Evolutionary conservation across 2,888 invertebrate genomes (phyloP), one percentile per base, ranked within the genome.

Genomic region (Oscheius onirici): DNA sequence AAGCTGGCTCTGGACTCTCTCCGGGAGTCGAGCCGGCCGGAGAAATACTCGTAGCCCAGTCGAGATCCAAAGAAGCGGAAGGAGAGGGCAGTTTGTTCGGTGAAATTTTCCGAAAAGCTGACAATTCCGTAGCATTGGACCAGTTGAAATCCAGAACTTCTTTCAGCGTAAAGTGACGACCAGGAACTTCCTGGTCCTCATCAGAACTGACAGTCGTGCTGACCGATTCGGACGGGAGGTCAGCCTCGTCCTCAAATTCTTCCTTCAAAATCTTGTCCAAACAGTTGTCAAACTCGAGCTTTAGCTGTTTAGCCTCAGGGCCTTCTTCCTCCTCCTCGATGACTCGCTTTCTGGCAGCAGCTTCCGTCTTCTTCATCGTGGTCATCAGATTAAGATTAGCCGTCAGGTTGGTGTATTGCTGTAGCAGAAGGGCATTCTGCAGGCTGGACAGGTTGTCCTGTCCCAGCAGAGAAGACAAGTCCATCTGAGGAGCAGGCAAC

Each of bases 191-290:
- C 41, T n/a, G 17, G 68, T 63, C 63, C 24, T 63, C 63, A 17
- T 34, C 63, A 15, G 28, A 15, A 22, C 41, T 60, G 66, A 51
- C 52, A 8, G 40, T 24, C 6, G 52, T 24, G 24, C 24, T 24
- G 24, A 52, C 52, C 13, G 52, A 24, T 22, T 52, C 52, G 15
- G 15, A 17, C 13, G 20, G 46, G 11, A 46, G 3, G 11, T 67
- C 67, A 5, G 26, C 41, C 13, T 43, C n/a, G 17, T 65, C 46
- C 57, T 69, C 57, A 8, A 70, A 26, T 28, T 70, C 70, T n/a
- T 70, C 70, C 26, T 61, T 61, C 28, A 70, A 20, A 24, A 70
- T 61, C 44, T 44, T 24, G 20, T 63, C 57, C 24, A 70, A 24
- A 51, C 43, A 24, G 41, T 52, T 52, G 17, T 70, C 52, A 52